These are phyloP conservation scores for Sanderia malayensis DNA, from an alignment of 30 jellyfish, hydroid and myxozoan genomes.

Conservation along the genomic window DNA sequence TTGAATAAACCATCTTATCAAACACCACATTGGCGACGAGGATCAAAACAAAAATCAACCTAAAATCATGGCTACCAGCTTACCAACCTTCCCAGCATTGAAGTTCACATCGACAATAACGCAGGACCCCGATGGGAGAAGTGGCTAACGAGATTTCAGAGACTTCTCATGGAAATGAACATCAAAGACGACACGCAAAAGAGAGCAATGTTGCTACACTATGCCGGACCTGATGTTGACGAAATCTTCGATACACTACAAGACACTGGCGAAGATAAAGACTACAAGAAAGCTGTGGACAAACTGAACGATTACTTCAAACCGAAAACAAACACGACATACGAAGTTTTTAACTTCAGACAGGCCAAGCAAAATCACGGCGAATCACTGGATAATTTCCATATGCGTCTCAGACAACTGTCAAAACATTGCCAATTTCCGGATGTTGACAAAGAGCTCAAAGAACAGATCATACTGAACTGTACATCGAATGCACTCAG, in stretches of 20 bases:
- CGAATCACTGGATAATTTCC: not conserved
- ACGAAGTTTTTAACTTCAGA: not conserved
- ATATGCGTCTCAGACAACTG: not conserved
- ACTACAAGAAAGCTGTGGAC: slow-evolving; percentile 2
- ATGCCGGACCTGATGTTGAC: slow-evolving; percentile 5
- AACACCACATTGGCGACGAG: no score
- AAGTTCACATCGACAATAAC: no score
- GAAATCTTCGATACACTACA: not conserved
- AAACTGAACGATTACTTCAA: not conserved
- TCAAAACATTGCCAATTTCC: not conserved
- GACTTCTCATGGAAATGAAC: not conserved
- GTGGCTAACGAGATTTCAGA: not conserved
- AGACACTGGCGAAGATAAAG: not conserved
- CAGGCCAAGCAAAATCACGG: slow-evolving; percentile 10
- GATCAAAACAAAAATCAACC: no score
- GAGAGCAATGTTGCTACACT: slow-evolving; percentile 3
- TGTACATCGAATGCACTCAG: not conserved
- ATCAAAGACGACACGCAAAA: not conserved
- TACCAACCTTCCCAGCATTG: no score
- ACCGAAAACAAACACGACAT: not conserved
- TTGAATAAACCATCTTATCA: no score
- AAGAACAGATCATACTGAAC: not conserved
- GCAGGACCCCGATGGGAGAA: no score
- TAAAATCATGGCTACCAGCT: no score
- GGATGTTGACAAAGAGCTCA: not conserved